These are phyloP conservation scores for Megalops cyprinoides DNA, from an alignment of 2,797 vertebrate genomes.

Conservation along the genomic window DNA sequence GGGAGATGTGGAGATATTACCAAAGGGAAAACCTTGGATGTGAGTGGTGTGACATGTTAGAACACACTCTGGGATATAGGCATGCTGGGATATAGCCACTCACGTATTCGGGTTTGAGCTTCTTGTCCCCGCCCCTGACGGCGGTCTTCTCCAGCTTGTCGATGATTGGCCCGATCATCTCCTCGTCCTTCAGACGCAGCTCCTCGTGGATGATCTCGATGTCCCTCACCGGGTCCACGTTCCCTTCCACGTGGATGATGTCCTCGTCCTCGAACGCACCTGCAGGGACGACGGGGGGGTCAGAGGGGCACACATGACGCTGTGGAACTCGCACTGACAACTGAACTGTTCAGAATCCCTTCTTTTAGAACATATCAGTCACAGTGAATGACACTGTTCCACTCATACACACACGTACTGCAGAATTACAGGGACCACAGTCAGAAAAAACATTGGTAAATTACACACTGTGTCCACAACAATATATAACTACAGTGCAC, in stretches of 20 bases:
- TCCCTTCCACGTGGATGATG: constrained; percentile 95
- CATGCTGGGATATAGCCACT: constrained; percentile 62
- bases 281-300: constrained; percentile 51
- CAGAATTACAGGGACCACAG: too few relatives aligned
- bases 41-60: background rate
- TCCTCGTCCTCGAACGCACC: constrained; percentile 98
- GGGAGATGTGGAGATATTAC: background rate
- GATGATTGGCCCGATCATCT: constrained; percentile 86
- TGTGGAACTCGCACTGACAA: too few relatives aligned
- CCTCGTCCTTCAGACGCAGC: constrained; percentile 95
- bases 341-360: background rate
- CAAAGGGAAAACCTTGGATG: constrained; percentile 27
- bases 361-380: too few relatives aligned
- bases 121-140: constrained; percentile 94
- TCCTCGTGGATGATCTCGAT: constrained; percentile 87
- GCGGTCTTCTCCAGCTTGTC: constrained; percentile 98
- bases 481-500: too few relatives aligned
- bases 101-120: constrained; percentile 98
- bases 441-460: too few relatives aligned
- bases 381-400: too few relatives aligned
- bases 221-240: constrained; percentile 89
- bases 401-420: too few relatives aligned
- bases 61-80: background rate
- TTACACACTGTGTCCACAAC: too few relatives aligned
- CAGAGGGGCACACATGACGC: background rate